Evolutionary conservation across 1,140 invertebrate species (phyloP), one percentile per base, ranked within the genome.

Genomic region (Polyergus mexicanus): DNA sequence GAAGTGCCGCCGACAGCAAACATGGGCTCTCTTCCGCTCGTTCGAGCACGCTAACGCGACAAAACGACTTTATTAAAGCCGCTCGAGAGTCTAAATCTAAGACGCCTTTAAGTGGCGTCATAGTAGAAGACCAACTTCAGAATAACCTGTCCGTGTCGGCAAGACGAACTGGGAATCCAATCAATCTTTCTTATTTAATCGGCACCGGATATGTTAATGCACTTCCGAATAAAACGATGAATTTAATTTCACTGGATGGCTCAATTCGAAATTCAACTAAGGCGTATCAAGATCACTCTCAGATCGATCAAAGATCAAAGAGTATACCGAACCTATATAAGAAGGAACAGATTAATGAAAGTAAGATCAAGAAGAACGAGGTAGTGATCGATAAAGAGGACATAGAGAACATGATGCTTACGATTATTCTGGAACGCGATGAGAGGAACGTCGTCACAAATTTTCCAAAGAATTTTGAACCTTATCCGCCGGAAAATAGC

Each of bases 371-470:
- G 58, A 86, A 76, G 19, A 72, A 68, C 13, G 54, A 88, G 35
- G n/a, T 89, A 1, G 68, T 89, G 41, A 4, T 91, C 22, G 84
- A 91, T 25, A 85, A 66, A 8, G 86, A 87, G n/a, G 84, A 89
- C 56, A 56, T 90, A n/a, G 80, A 62, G 35, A 88, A 88, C 71
- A 38, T 90, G 10, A 91, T 78, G 25, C 75, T 90, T 2, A 90
- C 87, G 47, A 88, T 92, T 44, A 85, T 90, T 22, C 56, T 92
- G 2, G 91, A 91, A 35, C 88, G 87, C 16, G 87, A 92, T n/a
- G 88, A 86, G 8, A 63, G 60, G 7, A 90, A 83, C 19, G 62
- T 38, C 19, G 11, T 84, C 1, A 25, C 69, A 11, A 91, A 90
- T 28, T 91, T 92, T 58, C 91, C 91, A 11, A 90, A 88, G 44